Evolutionary conservation across 1,140 invertebrate species (phyloP).

Genomic region (Drosophila sucinea): DNA sequence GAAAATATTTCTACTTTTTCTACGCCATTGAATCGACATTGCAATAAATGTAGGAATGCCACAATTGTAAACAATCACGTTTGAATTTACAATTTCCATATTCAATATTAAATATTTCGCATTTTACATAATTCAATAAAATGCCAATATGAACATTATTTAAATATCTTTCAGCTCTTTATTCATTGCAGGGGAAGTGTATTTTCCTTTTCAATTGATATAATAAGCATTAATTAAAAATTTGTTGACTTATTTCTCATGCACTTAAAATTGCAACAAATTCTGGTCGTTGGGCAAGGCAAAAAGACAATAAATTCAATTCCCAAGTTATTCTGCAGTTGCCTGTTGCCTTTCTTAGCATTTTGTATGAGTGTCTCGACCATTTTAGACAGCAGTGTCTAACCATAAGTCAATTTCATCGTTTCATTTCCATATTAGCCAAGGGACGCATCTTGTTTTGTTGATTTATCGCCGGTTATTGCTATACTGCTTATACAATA

Average conservation of each 20-base stretch:
- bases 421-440: neutral
- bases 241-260: neutral
- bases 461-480: conserved; percentile 10
- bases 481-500: neutral
- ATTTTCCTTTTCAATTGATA: no score
- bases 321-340: conserved; percentile 4
- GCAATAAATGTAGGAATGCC: no score
- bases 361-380: neutral
- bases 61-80: no score
- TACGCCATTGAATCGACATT: no score
- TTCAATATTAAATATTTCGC: no score
- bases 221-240: no score
- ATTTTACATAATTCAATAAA: no score
- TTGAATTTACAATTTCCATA: no score
- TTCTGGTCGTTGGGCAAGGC: neutral
- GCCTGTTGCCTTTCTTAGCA: neutral
- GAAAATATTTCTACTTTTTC: no score
- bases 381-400: conserved; percentile 1
- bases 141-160: no score
- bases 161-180: no score
- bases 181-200: no score
- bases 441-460: conserved; percentile 1
- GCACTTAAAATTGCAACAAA: neutral
- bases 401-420: conserved; percentile 12
- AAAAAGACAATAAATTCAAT: conserved; percentile 5